Percentiles rank a stretch among this genome's conserved stretches.
phyloP scores from a whole-genome alignment of 1,140 invertebrate species.

The Saxidomus purpurata region DNA sequence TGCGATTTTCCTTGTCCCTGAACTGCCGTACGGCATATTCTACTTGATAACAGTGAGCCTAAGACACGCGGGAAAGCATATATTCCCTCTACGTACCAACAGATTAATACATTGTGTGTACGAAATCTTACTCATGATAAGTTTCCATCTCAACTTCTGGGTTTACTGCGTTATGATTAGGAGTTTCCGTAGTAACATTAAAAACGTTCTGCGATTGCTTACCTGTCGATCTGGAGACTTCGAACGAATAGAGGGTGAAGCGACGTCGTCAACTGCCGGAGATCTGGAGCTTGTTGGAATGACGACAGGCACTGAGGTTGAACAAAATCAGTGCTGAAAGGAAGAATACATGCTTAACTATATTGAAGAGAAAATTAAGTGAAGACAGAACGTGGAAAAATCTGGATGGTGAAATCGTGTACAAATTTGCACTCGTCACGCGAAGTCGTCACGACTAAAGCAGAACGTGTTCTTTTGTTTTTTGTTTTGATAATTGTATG shows the following conservation, averaged over 20 bases:
- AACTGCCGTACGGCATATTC: constrained; percentile 55
- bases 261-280: background rate
- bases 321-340: background rate
- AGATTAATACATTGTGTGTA: constrained; percentile 35
- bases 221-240: background rate
- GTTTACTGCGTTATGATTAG: constrained; percentile 51
- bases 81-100: constrained; percentile 47
- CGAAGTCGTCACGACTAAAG: too few species aligned
- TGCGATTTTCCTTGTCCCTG: constrained; percentile 48
- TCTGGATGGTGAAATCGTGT: too few species aligned
- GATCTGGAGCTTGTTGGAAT: constrained; percentile 71
- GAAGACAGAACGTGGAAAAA: too few species aligned
- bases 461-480: too few species aligned
- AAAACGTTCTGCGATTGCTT: background rate
- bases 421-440: too few species aligned
- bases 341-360: too few species aligned
- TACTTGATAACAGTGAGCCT: constrained; percentile 28
- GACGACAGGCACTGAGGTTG: background rate
- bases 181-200: constrained; percentile 5
- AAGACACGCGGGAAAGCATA: background rate
- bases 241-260: constrained; percentile 7
- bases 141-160: constrained; percentile 66
- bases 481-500: too few species aligned
- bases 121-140: constrained; percentile 20
- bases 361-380: too few species aligned